A percentile compares a stretch with the other conserved stretches of the same genome.
phyloP scores from a whole-genome alignment of 2,888 invertebrate genomes.

The Clanis bilineata region DNA sequence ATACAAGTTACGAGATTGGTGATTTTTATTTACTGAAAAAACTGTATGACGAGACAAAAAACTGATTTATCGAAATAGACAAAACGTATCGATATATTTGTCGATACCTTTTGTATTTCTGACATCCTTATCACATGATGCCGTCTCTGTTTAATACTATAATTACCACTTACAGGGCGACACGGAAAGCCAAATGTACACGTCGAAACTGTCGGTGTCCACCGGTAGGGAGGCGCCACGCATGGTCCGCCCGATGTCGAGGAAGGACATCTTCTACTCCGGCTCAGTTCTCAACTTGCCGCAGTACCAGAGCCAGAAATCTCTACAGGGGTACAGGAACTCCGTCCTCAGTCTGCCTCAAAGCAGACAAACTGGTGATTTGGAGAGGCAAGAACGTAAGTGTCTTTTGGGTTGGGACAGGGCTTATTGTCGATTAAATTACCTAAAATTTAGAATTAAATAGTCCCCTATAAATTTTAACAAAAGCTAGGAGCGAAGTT shows the following conservation, averaged over 20 bases:
- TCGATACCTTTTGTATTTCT: too few relatives aligned
- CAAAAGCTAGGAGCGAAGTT: too few relatives aligned
- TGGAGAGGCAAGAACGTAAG: conserved; percentile 87
- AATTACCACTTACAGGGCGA: conserved; percentile 66
- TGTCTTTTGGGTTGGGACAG: conserved; percentile 30
- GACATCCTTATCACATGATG: too few relatives aligned
- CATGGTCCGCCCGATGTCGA: conserved; percentile 94
- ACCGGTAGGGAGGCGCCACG: conserved; percentile 67
- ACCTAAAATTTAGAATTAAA: too few relatives aligned
- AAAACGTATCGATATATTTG: too few relatives aligned
- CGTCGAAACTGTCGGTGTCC: conserved; percentile 85
- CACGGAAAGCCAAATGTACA: conserved; percentile 86
- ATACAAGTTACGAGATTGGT: too few relatives aligned
- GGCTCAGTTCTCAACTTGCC: conserved; percentile 96
- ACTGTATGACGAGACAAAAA: too few relatives aligned
- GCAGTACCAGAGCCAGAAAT: conserved; percentile 96
- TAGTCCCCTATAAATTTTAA: too few relatives aligned
- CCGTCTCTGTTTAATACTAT: too few relatives aligned
- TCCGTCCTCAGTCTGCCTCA: conserved; percentile 94
- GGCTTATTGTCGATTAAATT: too few relatives aligned
- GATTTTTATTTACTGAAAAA: too few relatives aligned
- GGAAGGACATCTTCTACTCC: conserved; percentile 98
- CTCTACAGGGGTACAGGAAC: conserved; percentile 93
- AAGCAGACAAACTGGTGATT: conserved; percentile 84
- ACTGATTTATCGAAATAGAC: too few relatives aligned